A percentile compares a stretch with the other conserved stretches of the same genome.
phyloP scores from a whole-genome alignment of 2,113 vertebrate species.

The Camelus bactrianus region DNA sequence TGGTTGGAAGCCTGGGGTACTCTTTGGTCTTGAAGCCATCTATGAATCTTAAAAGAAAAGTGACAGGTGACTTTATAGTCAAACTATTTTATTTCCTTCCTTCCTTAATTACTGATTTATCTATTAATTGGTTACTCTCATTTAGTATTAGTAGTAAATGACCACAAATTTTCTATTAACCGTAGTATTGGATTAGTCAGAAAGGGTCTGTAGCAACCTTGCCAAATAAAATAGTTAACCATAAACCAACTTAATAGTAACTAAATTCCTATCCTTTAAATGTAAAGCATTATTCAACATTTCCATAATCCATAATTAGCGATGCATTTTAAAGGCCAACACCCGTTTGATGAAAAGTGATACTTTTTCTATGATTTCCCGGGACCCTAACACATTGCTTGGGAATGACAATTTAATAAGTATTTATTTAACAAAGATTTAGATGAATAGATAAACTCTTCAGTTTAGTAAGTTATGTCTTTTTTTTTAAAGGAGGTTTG shows the following conservation, averaged over 20 bases:
- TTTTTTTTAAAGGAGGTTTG: background rate
- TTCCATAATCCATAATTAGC: background rate
- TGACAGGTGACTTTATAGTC: background rate
- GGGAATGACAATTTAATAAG: background rate
- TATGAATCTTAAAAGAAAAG: background rate
- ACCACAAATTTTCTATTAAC: background rate
- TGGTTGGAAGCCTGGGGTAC: background rate
- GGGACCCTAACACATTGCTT: background rate
- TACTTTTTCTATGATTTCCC: background rate
- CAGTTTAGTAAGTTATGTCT: background rate
- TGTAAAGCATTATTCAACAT: background rate
- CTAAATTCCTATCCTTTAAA: slow-evolving; percentile 33
- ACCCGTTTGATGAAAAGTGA: background rate
- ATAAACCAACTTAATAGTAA: background rate
- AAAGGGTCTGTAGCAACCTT: background rate
- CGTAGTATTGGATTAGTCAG: background rate
- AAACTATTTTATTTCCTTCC: slow-evolving; percentile 44
- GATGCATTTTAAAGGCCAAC: background rate
- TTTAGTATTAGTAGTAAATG: background rate
- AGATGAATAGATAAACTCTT: background rate
- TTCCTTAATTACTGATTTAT: slow-evolving; percentile 2
- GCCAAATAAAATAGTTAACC: background rate
- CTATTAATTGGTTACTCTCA: background rate
- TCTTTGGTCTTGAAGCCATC: background rate
- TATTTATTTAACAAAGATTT: slow-evolving; percentile 48